Conservation (phyloP, 2,113 vertebrate species). For the Phyllostomus discolor region DNA sequence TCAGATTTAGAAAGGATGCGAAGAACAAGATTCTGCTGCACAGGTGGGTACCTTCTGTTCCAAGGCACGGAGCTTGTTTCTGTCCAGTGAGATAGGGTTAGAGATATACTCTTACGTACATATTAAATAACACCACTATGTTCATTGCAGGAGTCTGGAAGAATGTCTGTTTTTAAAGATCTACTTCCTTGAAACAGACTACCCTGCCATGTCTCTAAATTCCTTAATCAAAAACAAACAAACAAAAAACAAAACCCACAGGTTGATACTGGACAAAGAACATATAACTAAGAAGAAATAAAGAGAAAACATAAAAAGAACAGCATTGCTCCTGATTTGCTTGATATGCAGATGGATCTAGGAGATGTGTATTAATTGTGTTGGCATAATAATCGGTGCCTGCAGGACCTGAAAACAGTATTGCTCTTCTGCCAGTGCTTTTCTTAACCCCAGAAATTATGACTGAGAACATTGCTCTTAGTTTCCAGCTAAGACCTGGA, state of each 20-base stretch:
- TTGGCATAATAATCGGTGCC: not conserved
- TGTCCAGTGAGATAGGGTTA: not conserved
- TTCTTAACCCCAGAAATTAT: not conserved
- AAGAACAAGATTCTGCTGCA: not conserved
- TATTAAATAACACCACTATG: not conserved
- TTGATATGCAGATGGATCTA: not conserved
- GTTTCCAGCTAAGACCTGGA: not conserved
- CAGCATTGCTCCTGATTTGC: not conserved
- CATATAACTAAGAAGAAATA: not conserved
- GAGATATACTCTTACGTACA: not conserved
- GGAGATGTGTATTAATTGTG: not conserved
- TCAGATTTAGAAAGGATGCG: not conserved
- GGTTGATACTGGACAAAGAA: not conserved
- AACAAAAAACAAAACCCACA: not conserved
- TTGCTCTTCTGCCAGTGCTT: not conserved
- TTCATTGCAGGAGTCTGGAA: not conserved
- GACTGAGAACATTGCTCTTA: not conserved
- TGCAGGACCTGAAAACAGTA: not conserved
- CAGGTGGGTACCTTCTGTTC: not conserved
- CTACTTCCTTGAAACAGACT: not conserved
- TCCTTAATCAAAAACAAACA: not conserved
- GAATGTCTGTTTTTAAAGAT: constrained; percentile 32
- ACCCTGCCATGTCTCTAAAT: not conserved
- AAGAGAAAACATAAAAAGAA: not conserved
- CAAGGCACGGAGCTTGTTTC: not conserved